Evolutionary conservation across 2,888 invertebrate genomes (phyloP).

Genomic region (Stomorhina lunata): DNA sequence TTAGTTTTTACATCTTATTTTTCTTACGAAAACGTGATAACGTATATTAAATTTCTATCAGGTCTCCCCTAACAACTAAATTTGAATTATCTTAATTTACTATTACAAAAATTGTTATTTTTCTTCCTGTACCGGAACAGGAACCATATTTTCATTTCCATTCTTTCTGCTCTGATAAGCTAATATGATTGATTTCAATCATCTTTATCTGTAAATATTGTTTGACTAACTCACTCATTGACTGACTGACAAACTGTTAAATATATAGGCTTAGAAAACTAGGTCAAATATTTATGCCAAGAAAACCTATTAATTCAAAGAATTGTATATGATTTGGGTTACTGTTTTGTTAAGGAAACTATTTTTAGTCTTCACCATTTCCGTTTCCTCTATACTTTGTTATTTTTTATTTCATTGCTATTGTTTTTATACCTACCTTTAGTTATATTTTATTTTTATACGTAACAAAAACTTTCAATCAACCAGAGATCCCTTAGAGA

Average conservation of each 20-base stretch:
- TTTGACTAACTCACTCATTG: not conserved
- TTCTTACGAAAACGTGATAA: no score
- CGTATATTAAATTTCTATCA: no score
- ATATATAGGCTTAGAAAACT: conserved; percentile 10
- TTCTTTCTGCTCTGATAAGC: not conserved
- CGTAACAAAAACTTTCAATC: not conserved
- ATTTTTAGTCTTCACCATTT: not conserved
- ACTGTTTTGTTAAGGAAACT: not conserved
- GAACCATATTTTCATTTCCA: not conserved
- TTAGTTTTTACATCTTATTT: no score
- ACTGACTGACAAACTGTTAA: not conserved
- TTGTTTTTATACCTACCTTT: not conserved
- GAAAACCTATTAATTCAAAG: not conserved
- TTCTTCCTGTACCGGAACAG: no score
- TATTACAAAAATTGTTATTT: no score
- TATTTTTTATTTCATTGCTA: not conserved
- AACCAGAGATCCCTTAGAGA: not conserved
- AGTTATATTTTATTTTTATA: not conserved
- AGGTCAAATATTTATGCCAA: conserved; percentile 4
- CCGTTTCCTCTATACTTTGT: not conserved
- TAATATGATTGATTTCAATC: conserved; percentile 19
- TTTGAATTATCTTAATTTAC: no score
- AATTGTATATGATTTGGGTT: no score
- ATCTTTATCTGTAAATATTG: not conserved
- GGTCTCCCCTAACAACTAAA: no score